Evolutionary conservation across 2,888 invertebrate species (phyloP), one percentile per base, ranked within the genome.

Genomic region (Isotomurus palustris): DNA sequence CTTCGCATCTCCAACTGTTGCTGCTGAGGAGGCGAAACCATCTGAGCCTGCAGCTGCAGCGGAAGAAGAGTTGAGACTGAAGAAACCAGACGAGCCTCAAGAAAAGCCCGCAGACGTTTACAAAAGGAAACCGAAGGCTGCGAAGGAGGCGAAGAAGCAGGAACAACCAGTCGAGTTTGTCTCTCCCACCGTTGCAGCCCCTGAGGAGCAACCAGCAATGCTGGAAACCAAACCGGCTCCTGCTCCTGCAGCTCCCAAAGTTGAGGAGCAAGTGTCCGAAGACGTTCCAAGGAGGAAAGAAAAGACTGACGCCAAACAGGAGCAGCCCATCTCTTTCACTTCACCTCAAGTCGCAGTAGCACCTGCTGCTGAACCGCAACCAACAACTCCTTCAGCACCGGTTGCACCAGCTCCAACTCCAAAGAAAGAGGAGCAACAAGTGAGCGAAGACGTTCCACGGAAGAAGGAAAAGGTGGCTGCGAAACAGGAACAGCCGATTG

Each of bases 371-470:
- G n/a, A n/a, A 21, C 19, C 14, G 22, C 21, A 35, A 3, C 19
- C 22, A 14, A 36, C 47, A 24, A 28, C 22, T 17, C 54, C 56
- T 19, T 21, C 54, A 1, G 56, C 58, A 32, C 32, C 32, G 14
- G 14, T n/a, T n/a, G n/a, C n/a, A n/a, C n/a, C n/a, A n/a, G n/a
- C n/a, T n/a, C n/a, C n/a, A n/a, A n/a, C n/a, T n/a, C n/a, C 14
- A 32, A 14, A 10, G 32, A 8, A 32, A 14, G 8, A 27, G 62
- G 12, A 10, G 6, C 14, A 40, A 17, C 12, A 10, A n/a, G 53
- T 29, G 53, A 66, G 45, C 32, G 61, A 49, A 64, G 58, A 59
- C 12, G 36, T 56, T 72, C 80, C 57, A 82, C 84, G 73, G 82
- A 83, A 56, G 81, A 51, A 27, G 28, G 49, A 47, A 17, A 0